Evolutionary conservation across 2,797 vertebrate genomes (phyloP), one percentile per base, ranked within the genome.

Genomic region (Catostomus latipinnis): DNA sequence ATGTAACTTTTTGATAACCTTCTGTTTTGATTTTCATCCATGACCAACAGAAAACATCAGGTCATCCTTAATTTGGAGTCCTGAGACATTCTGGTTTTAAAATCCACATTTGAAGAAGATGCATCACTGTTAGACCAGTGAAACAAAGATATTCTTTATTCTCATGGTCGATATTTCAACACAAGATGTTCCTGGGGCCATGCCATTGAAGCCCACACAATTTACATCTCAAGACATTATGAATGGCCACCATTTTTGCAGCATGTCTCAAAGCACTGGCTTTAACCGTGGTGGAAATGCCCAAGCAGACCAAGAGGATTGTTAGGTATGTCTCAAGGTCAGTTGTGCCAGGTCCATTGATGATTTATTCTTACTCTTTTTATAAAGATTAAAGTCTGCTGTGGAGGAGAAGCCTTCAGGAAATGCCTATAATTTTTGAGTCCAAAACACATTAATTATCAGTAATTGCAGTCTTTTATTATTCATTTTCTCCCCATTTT

Each of bases 351-450:
- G 6, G 66, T 54, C 22, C 67, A 71, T 65, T 43, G n/a, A 52
- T 61, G 66, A 72, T 46, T 76, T 71, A 79, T 49, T 68, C 11
- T 22, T 66, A 77, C 71, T 63, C 60, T 62, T 84, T 84, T 82
- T 61, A 71, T 78, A 50, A 78, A 76, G 74, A 82, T 81, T 57
- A 74, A 83, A 76, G 85, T 67, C 56, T 80, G 48, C 45, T 49
- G 49, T 73, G 65, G 62, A 67, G 45, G 9, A 60, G 7, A 54
- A 61, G 65, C 68, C 72, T 74, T 76, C 50, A 79, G 72, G 56
- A 48, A 34, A n/a, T n/a, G 16, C 9, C 83, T 34, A 18, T 57
- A 57, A 62, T 48, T 71, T 53, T 62, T n/a, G 16, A 69, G 45
- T 65, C 56, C 16, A 71, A 67, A 76, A 8, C 6, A 1, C n/a